phyloP scores from a whole-genome alignment of 2,888 invertebrate species.

The Ischnus inquisitorius region DNA sequence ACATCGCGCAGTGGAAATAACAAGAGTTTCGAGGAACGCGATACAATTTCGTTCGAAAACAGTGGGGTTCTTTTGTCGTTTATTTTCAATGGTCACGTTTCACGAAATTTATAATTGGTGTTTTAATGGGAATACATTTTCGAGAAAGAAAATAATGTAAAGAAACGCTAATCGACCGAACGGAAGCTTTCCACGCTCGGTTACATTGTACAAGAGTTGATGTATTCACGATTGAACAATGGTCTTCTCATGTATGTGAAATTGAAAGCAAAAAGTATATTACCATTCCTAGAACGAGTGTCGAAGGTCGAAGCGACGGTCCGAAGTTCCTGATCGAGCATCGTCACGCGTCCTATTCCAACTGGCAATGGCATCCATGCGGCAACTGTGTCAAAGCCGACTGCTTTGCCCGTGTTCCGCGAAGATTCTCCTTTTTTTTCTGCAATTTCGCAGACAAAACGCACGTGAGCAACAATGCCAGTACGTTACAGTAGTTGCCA shows the following conservation, averaged over 20 bases:
- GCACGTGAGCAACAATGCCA: conserved; percentile 62
- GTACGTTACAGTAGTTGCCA: conserved; percentile 71
- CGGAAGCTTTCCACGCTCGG: not conserved
- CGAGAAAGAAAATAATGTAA: too few species aligned
- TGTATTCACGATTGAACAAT: conserved; percentile 23
- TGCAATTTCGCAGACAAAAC: conserved; percentile 23
- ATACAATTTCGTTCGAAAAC: too few species aligned
- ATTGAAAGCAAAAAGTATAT: not conserved
- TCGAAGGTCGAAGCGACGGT: conserved; percentile 47
- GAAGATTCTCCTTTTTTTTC: conserved; percentile 12
- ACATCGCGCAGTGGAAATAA: too few species aligned
- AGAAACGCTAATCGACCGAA: too few species aligned
- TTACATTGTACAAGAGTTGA: not conserved
- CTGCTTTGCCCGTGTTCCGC: conserved; percentile 2
- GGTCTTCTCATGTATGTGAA: not conserved
- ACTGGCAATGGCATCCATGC: not conserved
- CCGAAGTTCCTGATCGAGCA: conserved; percentile 38
- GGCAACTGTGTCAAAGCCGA: conserved; percentile 16
- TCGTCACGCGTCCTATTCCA: not conserved
- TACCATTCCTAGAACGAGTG: conserved; percentile 8
- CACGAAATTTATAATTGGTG: too few species aligned
- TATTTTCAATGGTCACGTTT: too few species aligned
- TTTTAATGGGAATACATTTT: too few species aligned
- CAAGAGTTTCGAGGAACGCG: too few species aligned
- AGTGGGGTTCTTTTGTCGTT: too few species aligned